phyloP scores from a whole-genome alignment of 1,140 invertebrate species.

The Pseudoatta argentina region DNA sequence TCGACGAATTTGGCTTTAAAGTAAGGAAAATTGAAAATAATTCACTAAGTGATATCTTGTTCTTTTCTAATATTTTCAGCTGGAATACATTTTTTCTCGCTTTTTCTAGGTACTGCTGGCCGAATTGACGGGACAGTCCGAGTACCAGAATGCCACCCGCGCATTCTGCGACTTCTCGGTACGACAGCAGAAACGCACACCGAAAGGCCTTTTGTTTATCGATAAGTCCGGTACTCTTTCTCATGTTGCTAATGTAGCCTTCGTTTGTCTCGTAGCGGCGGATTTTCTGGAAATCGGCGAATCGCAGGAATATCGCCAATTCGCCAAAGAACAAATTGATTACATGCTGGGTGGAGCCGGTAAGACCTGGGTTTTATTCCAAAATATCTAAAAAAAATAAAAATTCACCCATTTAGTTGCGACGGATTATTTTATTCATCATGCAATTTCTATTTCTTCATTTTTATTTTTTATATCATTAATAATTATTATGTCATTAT shows the following conservation, averaged over 20 bases:
- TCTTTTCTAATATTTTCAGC: neutral
- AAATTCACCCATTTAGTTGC: neutral
- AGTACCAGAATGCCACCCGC: slow-evolving; percentile 85
- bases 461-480: neutral
- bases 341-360: slow-evolving; percentile 88
- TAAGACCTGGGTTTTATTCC: slow-evolving; percentile 27
- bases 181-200: slow-evolving; percentile 85
- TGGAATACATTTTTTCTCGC: neutral
- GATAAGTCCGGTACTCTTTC: slow-evolving; percentile 88
- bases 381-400: neutral
- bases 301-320: slow-evolving; percentile 85
- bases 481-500: no score
- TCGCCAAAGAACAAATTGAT: slow-evolving; percentile 88
- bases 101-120: slow-evolving; percentile 85
- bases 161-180: slow-evolving; percentile 87
- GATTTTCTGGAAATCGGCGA: slow-evolving; percentile 80
- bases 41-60: neutral
- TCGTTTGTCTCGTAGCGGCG: slow-evolving; percentile 87
- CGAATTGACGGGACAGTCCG: slow-evolving; percentile 83
- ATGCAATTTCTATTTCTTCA: neutral
- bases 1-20: neutral
- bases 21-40: neutral
- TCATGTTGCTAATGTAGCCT: slow-evolving; percentile 88
- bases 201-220: slow-evolving; percentile 88
- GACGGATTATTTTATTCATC: neutral